phyloP scores from a whole-genome alignment of 2,888 invertebrate species.

The Mycalesis mineus region DNA sequence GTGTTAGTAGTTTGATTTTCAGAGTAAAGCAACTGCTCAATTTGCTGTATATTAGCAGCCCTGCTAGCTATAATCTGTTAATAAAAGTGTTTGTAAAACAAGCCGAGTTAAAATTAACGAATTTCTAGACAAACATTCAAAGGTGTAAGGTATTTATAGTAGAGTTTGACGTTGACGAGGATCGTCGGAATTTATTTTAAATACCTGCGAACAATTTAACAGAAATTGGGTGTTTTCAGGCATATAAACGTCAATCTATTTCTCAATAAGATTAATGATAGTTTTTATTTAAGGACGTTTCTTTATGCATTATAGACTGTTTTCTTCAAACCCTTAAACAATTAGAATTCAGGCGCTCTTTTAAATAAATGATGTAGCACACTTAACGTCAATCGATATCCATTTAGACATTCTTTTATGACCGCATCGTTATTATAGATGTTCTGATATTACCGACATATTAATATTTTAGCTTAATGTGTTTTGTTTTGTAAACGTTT shows the following conservation, averaged over 20 bases:
- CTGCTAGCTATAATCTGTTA: too few species aligned
- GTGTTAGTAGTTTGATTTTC: too few species aligned
- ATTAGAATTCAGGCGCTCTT: neutral
- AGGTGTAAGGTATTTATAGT: too few species aligned
- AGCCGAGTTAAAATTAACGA: too few species aligned
- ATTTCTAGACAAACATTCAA: too few species aligned
- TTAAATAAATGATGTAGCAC: slow-evolving; percentile 1
- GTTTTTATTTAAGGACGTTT: neutral
- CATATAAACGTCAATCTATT: neutral
- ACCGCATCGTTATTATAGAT: neutral
- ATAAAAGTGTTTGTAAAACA: too few species aligned
- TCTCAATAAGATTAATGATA: neutral
- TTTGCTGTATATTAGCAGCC: too few species aligned
- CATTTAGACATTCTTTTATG: neutral
- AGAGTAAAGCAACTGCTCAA: too few species aligned
- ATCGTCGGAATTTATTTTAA: neutral
- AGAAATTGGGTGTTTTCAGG: neutral
- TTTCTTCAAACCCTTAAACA: neutral
- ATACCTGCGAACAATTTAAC: neutral
- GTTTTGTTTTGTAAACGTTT: neutral
- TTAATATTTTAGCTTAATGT: neutral
- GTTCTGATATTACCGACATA: neutral
- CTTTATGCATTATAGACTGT: neutral
- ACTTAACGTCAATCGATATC: slow-evolving; percentile 1
- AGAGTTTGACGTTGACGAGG: neutral